Evolutionary conservation across 2,113 vertebrate species (phyloP).

Genomic region (Lamprotornis superbus): DNA sequence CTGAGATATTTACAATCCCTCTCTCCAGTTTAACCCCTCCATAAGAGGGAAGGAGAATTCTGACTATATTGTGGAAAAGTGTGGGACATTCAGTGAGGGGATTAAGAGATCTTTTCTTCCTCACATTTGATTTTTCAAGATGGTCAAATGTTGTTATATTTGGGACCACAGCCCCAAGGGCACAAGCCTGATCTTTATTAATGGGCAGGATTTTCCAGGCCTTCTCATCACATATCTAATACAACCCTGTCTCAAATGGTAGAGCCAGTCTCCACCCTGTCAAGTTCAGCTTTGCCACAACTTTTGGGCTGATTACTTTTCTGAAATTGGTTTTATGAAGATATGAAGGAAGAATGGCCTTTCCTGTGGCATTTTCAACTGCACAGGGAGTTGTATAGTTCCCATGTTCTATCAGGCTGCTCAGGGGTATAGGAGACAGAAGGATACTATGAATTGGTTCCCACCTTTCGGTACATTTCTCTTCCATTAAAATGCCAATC

Average conservation of each 20-base stretch:
- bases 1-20: background rate
- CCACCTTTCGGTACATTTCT: rapidly evolving
- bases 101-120: background rate
- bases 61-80: background rate
- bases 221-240: background rate
- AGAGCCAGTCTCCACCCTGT: too few relatives aligned
- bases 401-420: background rate
- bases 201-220: background rate
- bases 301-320: background rate
- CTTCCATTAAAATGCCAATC: background rate
- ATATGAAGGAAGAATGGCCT: background rate
- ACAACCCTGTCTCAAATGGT: background rate
- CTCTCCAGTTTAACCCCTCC: background rate
- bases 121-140: background rate
- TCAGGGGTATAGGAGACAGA: too few relatives aligned
- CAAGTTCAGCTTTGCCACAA: background rate
- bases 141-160: background rate
- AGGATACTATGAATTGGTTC: background rate
- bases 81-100: background rate
- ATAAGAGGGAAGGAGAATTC: background rate
- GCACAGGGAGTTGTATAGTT: background rate
- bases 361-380: background rate
- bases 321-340: background rate
- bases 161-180: background rate
- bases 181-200: background rate